These are phyloP conservation scores for Copsychus sechellarum DNA, from an alignment of 2,113 vertebrate species.

Conservation along the genomic window DNA sequence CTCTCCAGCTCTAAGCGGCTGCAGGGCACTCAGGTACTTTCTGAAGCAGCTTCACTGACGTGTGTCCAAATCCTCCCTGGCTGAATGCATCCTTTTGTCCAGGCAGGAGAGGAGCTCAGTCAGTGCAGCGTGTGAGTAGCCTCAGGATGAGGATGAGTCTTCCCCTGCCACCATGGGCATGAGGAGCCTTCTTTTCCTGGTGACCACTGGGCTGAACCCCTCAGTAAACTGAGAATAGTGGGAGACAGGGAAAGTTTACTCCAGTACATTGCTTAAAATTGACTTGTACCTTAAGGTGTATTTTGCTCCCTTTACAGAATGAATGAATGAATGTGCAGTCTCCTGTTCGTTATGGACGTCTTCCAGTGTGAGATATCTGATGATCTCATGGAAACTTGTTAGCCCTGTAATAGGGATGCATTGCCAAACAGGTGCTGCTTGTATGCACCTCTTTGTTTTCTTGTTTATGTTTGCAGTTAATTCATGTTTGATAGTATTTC, in stretches of 20 bases:
- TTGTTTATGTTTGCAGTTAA: not conserved
- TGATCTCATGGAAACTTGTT: not conserved
- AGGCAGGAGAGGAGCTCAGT: not conserved
- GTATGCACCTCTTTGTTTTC: not conserved
- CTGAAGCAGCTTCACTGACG: rapidly evolving
- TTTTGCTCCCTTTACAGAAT: not conserved
- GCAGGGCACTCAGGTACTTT: not conserved
- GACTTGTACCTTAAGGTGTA: not conserved
- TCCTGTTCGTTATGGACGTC: not conserved
- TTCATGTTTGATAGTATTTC: not conserved
- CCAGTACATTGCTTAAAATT: rapidly evolving
- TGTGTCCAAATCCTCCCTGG: not conserved
- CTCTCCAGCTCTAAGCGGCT: not conserved
- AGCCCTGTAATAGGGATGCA: not conserved
- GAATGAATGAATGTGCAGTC: not conserved
- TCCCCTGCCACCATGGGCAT: not conserved
- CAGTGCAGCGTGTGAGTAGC: not conserved
- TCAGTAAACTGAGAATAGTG: not conserved
- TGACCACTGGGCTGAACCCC: not conserved
- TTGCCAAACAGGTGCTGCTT: not conserved
- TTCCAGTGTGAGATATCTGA: not conserved
- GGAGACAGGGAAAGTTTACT: not conserved
- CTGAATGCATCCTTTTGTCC: rapidly evolving
- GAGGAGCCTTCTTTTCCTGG: not conserved
- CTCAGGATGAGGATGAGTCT: not conserved